phyloP scores from a whole-genome alignment of 1,140 invertebrate genomes.

The Drosophila serrata region DNA sequence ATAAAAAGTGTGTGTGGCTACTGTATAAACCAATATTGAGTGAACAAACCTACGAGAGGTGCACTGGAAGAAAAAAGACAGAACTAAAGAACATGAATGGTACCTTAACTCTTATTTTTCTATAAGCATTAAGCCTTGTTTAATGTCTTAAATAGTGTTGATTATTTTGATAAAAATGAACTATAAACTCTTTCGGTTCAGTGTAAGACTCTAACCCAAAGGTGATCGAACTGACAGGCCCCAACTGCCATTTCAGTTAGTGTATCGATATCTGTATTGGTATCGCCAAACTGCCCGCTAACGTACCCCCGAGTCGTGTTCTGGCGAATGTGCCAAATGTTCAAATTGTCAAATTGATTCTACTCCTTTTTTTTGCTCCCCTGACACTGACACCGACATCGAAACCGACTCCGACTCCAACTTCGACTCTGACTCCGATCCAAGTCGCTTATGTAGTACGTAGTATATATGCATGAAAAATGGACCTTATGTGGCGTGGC shows the following conservation, averaged over 20 bases:
- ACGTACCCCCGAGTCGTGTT: constrained; percentile 61
- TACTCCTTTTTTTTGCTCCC: constrained; percentile 41
- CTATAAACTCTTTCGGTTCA: background rate
- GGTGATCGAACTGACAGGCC: constrained; percentile 46
- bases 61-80: constrained; percentile 1
- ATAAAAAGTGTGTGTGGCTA: constrained; percentile 30
- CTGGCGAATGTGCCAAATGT: constrained; percentile 70
- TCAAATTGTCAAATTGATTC: constrained; percentile 77
- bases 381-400: constrained; percentile 43
- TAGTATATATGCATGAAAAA: constrained; percentile 36
- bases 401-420: constrained; percentile 33
- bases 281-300: constrained; percentile 21
- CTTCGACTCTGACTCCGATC: constrained; percentile 1
- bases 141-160: background rate
- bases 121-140: background rate
- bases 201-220: constrained; percentile 14
- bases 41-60: background rate
- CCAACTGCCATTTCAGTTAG: constrained; percentile 30
- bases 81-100: background rate
- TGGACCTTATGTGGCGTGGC: constrained; percentile 56
- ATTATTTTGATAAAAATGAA: background rate
- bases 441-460: constrained; percentile 11
- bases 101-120: background rate
- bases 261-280: constrained; percentile 29
- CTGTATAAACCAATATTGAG: constrained; percentile 25